A percentile compares a stretch with the other conserved stretches of the same genome.
phyloP scores from a whole-genome alignment of 2,113 vertebrate species.

The human region GRCh38 chr16:77990501-77991000 shows the following conservation, averaged over 20 bases:
- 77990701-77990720: neutral
- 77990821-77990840: neutral
- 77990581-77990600: neutral
- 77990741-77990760: neutral
- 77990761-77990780: neutral
- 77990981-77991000: neutral
- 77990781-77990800: neutral
- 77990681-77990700: neutral
- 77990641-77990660: neutral
- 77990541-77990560: neutral
- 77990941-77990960: too few relatives aligned
- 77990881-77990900: rapidly evolving
- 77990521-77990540: neutral
- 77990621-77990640: neutral
- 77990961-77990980: neutral
- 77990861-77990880: neutral
- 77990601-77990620: neutral
- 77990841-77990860: neutral
- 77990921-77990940: neutral
- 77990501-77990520: neutral
- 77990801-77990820: neutral
- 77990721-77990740: neutral
- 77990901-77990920: neutral
- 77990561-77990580: neutral
- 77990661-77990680: neutral